phyloP scores from a whole-genome alignment of 1,140 invertebrate genomes.

The Drosophila sechellia region DNA sequence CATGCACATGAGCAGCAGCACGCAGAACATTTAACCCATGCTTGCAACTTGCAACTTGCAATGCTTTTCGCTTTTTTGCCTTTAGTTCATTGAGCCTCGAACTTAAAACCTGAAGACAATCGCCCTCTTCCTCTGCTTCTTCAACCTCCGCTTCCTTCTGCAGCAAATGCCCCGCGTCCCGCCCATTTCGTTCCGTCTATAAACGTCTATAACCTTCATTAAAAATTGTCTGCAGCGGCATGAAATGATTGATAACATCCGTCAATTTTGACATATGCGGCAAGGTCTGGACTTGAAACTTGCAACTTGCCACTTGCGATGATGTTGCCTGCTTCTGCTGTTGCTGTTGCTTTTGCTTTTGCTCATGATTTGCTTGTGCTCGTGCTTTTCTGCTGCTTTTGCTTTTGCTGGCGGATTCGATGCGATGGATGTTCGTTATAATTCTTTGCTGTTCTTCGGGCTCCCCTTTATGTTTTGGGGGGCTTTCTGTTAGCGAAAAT shows the following conservation, averaged over 20 bases:
- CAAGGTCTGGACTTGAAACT: constrained; percentile 52
- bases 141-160: not conserved
- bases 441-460: constrained; percentile 21
- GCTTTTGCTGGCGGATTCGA: constrained; percentile 3
- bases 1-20: constrained; percentile 30
- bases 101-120: constrained; percentile 2
- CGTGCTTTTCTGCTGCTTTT: constrained; percentile 2
- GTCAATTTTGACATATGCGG: constrained; percentile 82
- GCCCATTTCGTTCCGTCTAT: constrained; percentile 61
- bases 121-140: not conserved
- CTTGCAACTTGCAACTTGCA: constrained; percentile 26
- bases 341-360: not conserved
- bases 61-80: constrained; percentile 9
- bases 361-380: not conserved
- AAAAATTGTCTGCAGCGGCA: constrained; percentile 81
- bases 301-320: constrained; percentile 22
- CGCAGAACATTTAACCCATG: constrained; percentile 40
- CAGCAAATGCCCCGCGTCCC: constrained; percentile 1
- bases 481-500: constrained; percentile 55
- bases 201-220: constrained; percentile 81
- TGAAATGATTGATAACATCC: constrained; percentile 83
- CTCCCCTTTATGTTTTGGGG: constrained; percentile 1
- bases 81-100: constrained; percentile 50
- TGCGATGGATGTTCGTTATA: constrained; percentile 53
- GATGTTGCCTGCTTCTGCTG: constrained; percentile 10